Percentiles rank a stretch among this genome's conserved stretches.
These are phyloP conservation scores for Drosophila rhopaloa DNA, from an alignment of 1,140 invertebrate species.

Conservation along the genomic window DNA sequence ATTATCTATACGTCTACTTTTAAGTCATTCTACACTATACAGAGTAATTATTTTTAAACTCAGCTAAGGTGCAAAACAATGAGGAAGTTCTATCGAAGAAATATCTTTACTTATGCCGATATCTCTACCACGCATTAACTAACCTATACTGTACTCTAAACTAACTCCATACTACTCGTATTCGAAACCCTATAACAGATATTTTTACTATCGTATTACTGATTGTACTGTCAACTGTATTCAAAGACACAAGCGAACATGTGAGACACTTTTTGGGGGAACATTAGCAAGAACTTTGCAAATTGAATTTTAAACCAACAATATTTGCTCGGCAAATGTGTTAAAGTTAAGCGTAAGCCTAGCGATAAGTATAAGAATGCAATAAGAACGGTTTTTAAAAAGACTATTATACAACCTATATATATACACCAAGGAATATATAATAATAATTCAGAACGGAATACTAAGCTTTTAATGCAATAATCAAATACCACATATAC, in stretches of 20 bases:
- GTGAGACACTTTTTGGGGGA: constrained; percentile 81
- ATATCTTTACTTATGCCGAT: constrained; percentile 62
- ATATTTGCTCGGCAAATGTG: constrained; percentile 73
- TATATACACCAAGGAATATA: constrained; percentile 50
- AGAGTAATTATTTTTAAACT: constrained; percentile 62
- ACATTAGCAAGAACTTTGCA: constrained; percentile 76
- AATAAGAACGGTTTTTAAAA: constrained; percentile 80
- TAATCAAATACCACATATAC: constrained; percentile 71
- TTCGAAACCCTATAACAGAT: constrained; percentile 53
- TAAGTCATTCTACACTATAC: constrained; percentile 53
- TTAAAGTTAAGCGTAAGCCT: constrained; percentile 50
- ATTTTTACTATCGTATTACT: constrained; percentile 67
- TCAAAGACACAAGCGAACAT: constrained; percentile 67
- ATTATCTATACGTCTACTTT: constrained; percentile 48
- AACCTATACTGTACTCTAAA: constrained; percentile 53
- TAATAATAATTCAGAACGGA: constrained; percentile 57
- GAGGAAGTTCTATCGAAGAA: constrained; percentile 21
- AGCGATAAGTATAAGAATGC: constrained; percentile 47
- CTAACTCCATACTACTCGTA: constrained; percentile 56
- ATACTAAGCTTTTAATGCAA: constrained; percentile 81
- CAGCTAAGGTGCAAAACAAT: constrained; percentile 63
- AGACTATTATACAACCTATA: constrained; percentile 75
- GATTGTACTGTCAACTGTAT: constrained; percentile 47
- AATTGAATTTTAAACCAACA: constrained; percentile 80
- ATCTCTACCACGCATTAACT: constrained; percentile 58